Conservation (phyloP, 2,113 vertebrate species). For the Canis aureus region DNA sequence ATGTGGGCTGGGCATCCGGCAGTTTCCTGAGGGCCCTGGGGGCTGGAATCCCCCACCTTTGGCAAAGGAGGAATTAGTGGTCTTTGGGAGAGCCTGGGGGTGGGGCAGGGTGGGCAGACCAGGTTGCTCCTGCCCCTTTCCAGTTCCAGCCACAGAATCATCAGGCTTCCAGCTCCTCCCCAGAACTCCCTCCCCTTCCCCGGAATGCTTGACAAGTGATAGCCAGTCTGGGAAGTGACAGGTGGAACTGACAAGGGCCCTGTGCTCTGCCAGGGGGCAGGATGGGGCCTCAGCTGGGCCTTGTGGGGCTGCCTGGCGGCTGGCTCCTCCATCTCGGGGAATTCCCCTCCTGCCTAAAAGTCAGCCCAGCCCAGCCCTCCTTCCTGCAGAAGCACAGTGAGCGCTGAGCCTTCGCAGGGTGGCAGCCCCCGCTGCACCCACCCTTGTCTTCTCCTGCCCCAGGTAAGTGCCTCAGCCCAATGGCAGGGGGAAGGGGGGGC, state of each 20-base stretch:
- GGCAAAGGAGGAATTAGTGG: conserved; percentile 46
- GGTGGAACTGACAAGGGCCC: conserved; percentile 58
- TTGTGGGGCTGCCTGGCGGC: conserved; percentile 79
- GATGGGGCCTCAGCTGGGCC: conserved; percentile 84
- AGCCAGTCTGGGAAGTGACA: conserved; percentile 61
- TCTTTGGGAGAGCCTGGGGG: background rate
- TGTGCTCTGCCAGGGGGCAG: conserved; percentile 57
- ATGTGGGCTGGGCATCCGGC: background rate
- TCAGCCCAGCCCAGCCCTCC: conserved; percentile 82
- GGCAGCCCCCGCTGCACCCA: background rate
- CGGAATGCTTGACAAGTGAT: conserved; percentile 45
- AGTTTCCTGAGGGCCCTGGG: background rate
- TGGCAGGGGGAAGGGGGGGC: background rate
- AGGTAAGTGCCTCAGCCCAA: conserved; percentile 80
- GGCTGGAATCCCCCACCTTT: conserved; percentile 71
- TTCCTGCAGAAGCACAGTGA: conserved; percentile 81
- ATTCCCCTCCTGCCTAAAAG: conserved; percentile 89
- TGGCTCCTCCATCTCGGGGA: conserved; percentile 86
- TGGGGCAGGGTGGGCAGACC: background rate
- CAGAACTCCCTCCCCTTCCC: background rate
- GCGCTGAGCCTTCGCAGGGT: background rate
- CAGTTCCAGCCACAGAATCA: background rate
- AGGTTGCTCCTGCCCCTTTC: background rate
- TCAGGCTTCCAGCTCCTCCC: background rate
- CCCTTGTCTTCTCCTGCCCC: background rate